Evolutionary conservation across 2,797 vertebrate species (phyloP).

Genomic region (Hapalemur alaotrensis): DNA sequence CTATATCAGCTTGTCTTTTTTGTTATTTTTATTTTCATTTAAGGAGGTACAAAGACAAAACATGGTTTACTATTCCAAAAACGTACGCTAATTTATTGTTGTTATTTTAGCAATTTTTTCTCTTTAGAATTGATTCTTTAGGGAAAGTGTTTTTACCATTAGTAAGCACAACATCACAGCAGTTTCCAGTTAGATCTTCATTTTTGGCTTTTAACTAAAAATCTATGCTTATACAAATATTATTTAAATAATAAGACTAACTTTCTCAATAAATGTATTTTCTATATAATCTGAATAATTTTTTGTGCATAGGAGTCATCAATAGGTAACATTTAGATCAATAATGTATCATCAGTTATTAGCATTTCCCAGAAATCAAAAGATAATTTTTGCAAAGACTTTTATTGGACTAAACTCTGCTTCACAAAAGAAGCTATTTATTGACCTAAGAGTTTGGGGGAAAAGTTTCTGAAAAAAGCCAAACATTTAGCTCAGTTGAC

Average conservation of each 20-base stretch:
- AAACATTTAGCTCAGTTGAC: background rate
- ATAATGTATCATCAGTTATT: background rate
- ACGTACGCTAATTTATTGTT: too few species aligned
- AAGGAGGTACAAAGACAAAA: background rate
- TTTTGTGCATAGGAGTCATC: background rate
- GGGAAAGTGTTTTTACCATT: background rate
- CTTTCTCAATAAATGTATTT: background rate
- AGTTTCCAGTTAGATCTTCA: background rate
- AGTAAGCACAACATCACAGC: background rate
- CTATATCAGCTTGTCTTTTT: background rate
- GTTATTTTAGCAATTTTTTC: background rate
- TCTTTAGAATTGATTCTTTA: background rate
- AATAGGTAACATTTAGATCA: background rate
- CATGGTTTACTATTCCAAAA: background rate
- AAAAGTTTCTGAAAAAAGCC: background rate
- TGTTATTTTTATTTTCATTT: background rate
- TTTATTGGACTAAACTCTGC: background rate
- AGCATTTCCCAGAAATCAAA: background rate
- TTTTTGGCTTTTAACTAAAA: constrained; percentile 1
- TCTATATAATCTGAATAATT: background rate
- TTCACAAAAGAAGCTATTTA: background rate
- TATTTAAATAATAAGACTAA: background rate
- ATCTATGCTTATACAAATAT: background rate
- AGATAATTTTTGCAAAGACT: background rate
- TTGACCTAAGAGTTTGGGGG: background rate